A percentile compares a stretch with the other conserved stretches of the same genome.
phyloP scores from a whole-genome alignment of 30 jellyfish, hydroid and myxozoan genomes.

The Nemopilema nomurai region DNA sequence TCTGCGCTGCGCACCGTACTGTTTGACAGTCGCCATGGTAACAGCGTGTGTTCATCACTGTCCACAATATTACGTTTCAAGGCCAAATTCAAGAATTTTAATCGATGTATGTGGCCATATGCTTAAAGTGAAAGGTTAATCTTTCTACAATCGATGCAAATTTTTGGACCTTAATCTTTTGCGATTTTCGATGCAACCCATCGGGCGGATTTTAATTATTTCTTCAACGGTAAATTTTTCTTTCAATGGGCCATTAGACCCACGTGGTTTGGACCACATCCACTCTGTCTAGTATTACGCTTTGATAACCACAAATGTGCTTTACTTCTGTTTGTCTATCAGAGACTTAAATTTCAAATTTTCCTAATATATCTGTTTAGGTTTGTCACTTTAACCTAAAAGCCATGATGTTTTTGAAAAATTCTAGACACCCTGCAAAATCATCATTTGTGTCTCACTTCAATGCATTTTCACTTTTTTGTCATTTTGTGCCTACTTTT shows the following conservation, averaged over 20 bases:
- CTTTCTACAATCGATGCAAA: constrained; percentile 10
- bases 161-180: background rate
- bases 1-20: background rate
- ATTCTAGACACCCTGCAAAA: background rate
- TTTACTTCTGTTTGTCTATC: background rate
- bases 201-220: background rate
- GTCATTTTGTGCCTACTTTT: too few species aligned
- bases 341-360: background rate
- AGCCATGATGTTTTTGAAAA: background rate
- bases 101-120: constrained; percentile 22
- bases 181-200: constrained; percentile 1
- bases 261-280: background rate
- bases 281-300: background rate
- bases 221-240: background rate
- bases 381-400: background rate
- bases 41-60: constrained; percentile 6
- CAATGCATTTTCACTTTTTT: too few species aligned
- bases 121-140: constrained; percentile 26
- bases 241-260: background rate
- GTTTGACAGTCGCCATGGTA: constrained; percentile 27
- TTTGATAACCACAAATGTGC: background rate
- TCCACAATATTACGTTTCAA: background rate
- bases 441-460: too few species aligned
- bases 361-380: background rate
- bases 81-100: constrained; percentile 23